A percentile compares a stretch with the other conserved stretches of the same genome.
Conservation (phyloP, 2,797 vertebrate species). For the Synaphobranchus kaupii region DNA sequence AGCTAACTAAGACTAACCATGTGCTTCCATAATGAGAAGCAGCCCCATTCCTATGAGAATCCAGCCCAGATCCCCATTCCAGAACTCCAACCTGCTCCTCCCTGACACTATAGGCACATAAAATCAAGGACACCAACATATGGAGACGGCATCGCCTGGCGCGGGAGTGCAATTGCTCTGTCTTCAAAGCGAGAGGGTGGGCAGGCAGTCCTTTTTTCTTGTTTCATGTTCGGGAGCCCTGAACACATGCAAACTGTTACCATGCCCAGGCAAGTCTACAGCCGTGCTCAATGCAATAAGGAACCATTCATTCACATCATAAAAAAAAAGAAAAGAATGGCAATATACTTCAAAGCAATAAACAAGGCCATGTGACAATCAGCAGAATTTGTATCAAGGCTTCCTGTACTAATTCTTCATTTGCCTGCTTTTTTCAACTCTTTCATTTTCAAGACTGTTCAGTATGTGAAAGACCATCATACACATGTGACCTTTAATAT, state of each 20-base stretch:
- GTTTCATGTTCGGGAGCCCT: constrained; percentile 58
- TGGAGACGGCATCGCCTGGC: background rate
- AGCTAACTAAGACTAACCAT: constrained; percentile 9
- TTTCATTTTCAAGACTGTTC: background rate
- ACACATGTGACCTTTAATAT: background rate
- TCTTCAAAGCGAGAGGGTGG: constrained; percentile 14
- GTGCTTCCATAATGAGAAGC: constrained; percentile 31
- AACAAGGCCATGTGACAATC: background rate
- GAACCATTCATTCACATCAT: constrained; percentile 34
- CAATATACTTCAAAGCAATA: background rate
- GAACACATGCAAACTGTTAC: constrained; percentile 72
- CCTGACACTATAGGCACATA: background rate
- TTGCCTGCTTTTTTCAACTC: background rate
- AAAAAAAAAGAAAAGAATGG: constrained; percentile 10
- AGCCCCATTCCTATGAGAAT: background rate
- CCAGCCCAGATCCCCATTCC: background rate
- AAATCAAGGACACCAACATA: background rate
- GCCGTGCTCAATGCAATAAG: constrained; percentile 62
- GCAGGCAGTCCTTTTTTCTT: constrained; percentile 47
- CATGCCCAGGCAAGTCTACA: constrained; percentile 58
- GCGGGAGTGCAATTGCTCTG: constrained; percentile 21
- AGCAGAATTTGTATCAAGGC: constrained; percentile 3
- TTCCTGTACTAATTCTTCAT: constrained; percentile 5
- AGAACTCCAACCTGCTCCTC: background rate
- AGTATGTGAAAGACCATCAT: background rate